These are phyloP conservation scores for Venusia cambrica DNA, from an alignment of 2,888 invertebrate genomes.

Conservation along the genomic window DNA sequence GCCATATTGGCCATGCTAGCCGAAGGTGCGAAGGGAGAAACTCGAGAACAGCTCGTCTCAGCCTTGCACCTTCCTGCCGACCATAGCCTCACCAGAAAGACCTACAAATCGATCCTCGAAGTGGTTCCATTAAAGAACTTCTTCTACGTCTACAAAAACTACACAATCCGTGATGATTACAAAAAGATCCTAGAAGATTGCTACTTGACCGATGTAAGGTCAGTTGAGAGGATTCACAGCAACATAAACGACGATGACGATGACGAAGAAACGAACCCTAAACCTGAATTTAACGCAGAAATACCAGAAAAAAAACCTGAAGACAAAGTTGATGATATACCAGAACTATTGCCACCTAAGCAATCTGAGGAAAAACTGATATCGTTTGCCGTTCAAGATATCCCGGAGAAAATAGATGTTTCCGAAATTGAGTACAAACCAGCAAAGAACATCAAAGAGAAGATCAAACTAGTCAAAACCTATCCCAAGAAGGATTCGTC, in stretches of 20 bases:
- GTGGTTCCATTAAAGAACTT: conserved; percentile 82
- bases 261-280: conserved; percentile 44
- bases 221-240: conserved; percentile 56
- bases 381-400: conserved; percentile 73
- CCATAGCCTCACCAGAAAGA: conserved; percentile 61
- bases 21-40: conserved; percentile 83
- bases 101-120: conserved; percentile 59
- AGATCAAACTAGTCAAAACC: conserved; percentile 77
- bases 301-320: conserved; percentile 53
- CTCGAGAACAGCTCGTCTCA: conserved; percentile 78
- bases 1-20: conserved; percentile 83
- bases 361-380: conserved; percentile 78
- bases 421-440: conserved; percentile 60
- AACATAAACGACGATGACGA: conserved; percentile 52
- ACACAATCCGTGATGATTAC: conserved; percentile 82
- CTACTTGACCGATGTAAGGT: conserved; percentile 83
- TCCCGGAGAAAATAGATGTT: conserved; percentile 64
- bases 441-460: conserved; percentile 74
- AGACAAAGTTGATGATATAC: conserved; percentile 54
- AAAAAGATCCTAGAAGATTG: conserved; percentile 79
- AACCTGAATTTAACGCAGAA: conserved; percentile 47
- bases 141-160: conserved; percentile 85
- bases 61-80: conserved; percentile 81
- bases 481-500: conserved; percentile 71
- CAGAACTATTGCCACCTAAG: conserved; percentile 60